phyloP scores from a whole-genome alignment of 2,797 vertebrate genomes.

The Periparus ater region DNA sequence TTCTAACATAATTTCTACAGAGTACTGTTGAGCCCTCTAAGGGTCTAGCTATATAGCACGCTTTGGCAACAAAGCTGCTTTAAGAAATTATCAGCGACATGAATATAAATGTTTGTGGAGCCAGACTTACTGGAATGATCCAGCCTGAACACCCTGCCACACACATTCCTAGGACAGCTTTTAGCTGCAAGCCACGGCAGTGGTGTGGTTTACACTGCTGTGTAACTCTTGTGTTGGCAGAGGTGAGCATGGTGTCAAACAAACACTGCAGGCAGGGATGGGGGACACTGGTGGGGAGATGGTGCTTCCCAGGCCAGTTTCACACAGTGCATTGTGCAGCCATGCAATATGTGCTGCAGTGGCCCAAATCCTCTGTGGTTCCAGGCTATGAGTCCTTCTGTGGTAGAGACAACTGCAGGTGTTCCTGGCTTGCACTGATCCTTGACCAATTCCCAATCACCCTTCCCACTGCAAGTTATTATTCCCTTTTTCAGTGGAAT shows the following conservation, averaged over 20 bases:
- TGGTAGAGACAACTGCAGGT: neutral
- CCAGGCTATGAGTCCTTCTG: neutral
- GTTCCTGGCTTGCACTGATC: neutral
- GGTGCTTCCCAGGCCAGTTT: neutral
- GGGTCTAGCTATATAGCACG: neutral
- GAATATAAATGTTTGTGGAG: neutral
- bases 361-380: neutral
- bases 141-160: neutral
- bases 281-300: neutral
- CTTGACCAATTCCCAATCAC: neutral
- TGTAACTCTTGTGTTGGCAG: neutral
- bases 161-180: neutral
- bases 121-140: neutral
- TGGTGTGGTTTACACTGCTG: neutral
- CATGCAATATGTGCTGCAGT: rapidly evolving
- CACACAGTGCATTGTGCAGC: neutral
- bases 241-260: rapidly evolving
- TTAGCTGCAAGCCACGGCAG: neutral
- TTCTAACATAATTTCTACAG: neutral
- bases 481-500: neutral
- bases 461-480: neutral
- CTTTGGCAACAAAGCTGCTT: neutral
- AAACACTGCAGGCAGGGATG: neutral
- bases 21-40: neutral
- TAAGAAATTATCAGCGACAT: neutral